Conservation (phyloP, 2,888 invertebrate species). For the Pimpla rufipes region DNA sequence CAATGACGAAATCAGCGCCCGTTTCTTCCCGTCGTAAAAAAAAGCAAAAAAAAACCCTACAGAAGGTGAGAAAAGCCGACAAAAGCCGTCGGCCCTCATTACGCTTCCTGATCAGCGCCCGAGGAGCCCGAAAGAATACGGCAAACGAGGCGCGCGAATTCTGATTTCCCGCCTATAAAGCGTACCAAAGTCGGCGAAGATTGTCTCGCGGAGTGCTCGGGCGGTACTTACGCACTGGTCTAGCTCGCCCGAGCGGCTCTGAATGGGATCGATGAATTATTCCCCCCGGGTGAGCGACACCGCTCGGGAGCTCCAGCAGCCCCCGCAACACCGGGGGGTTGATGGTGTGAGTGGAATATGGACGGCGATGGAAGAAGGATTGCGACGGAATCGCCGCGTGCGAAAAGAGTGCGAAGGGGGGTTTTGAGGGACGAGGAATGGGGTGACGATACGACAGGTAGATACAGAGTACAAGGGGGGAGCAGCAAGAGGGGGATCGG, state of each 20-base stretch:
- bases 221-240: conserved; percentile 48
- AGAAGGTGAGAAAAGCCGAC: too few relatives aligned
- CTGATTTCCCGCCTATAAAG: conserved; percentile 3
- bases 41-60: too few relatives aligned
- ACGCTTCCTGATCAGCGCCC: too few relatives aligned
- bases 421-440: conserved; percentile 48
- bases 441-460: conserved; percentile 49
- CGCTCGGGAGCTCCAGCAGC: conserved; percentile 39
- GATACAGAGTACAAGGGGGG: conserved; percentile 69
- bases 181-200: background rate
- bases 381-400: conserved; percentile 42
- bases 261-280: conserved; percentile 71
- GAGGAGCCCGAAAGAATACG: too few relatives aligned
- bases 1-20: too few relatives aligned
- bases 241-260: conserved; percentile 48
- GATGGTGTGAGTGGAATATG: conserved; percentile 61
- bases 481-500: conserved; percentile 71
- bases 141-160: conserved; percentile 4
- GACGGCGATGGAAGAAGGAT: conserved; percentile 44
- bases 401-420: conserved; percentile 47
- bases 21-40: too few relatives aligned
- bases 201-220: conserved; percentile 1
- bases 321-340: background rate
- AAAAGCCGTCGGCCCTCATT: too few relatives aligned
- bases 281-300: conserved; percentile 67